These are phyloP conservation scores for Sanderia malayensis DNA, from an alignment of 30 jellyfish, hydroid and myxozoan genomes.

Conservation along the genomic window DNA sequence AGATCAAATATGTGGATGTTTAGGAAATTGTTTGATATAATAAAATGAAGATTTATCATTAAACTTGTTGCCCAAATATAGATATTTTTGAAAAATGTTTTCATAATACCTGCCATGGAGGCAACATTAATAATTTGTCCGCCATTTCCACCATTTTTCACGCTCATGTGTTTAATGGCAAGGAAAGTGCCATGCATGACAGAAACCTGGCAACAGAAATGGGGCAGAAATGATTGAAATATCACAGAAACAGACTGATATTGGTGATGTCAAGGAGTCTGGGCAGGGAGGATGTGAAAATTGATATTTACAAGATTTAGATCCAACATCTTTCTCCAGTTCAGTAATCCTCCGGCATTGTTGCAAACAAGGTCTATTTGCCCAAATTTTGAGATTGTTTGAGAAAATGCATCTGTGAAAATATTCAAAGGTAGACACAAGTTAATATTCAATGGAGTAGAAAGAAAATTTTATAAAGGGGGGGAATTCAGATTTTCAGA, in stretches of 20 bases:
- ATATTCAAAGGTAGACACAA: too few relatives aligned
- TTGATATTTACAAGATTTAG: conserved; percentile 47
- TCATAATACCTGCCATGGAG: conserved; percentile 51
- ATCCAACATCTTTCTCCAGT: conserved; percentile 31
- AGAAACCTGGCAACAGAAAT: too few relatives aligned
- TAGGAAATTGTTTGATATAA: too few relatives aligned
- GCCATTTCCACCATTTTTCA: conserved; percentile 46
- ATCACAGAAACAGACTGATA: background rate
- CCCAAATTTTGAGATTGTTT: conserved; percentile 53
- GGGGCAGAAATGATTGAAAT: background rate
- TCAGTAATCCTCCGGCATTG: conserved; percentile 58
- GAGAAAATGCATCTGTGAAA: conserved; percentile 51
- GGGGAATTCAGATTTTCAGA: too few relatives aligned
- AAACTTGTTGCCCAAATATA: too few relatives aligned
- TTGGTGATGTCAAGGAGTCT: too few relatives aligned
- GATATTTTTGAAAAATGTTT: too few relatives aligned
- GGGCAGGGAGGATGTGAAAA: too few relatives aligned
- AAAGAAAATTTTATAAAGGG: too few relatives aligned
- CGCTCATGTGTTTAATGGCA: conserved; percentile 56
- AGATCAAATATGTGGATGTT: too few relatives aligned
- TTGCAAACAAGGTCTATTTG: conserved; percentile 64
- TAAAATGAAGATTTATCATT: too few relatives aligned
- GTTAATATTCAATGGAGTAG: too few relatives aligned
- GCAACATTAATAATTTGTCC: conserved; percentile 49
- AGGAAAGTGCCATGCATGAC: conserved; percentile 57